Base-by-base conservation (phyloP, 2,888 invertebrate genomes). In the Epistrophe eligans region DNA sequence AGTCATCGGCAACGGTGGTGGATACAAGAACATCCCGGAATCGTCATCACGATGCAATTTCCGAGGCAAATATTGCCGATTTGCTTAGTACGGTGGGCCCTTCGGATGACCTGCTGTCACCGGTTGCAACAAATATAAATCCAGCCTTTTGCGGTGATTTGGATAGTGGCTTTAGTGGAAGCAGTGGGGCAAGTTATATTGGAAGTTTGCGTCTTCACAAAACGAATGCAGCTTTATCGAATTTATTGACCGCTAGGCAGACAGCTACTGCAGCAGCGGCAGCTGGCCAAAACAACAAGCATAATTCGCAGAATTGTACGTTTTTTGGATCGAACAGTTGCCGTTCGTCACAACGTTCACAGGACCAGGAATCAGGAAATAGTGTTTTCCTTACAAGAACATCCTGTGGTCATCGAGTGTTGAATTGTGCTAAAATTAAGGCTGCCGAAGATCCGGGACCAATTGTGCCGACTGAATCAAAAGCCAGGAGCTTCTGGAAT, bases 101-200 rank as follows among this genome's bases (percentile, higher is more conserved):
- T 8, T 89, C 89, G 8, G 90, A 90, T 72, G 96, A 96, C 91
- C 93, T 96, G 89, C 93, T 96, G 90, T 88, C 77, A 28, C 80
- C 84, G 50, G 88, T 88, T 19, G 82, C 88, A 40, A 88, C 89
- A 52, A 89, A 89, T 83, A 90, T 89, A 19, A 90, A 90, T 88
- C 95, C 95, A 66, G 89, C 89, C 24, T 90, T 90, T 91, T 89
- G 92, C 89, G 89, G 90, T 76, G 96, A 96, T 93, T 94, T 96
- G 91, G 97, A 97, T 93, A 96, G 96, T 92, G 97, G 97, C 72
- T 97, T 97, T 92, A 96, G 97, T 93, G 96, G 96, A 90, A 96
- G 96, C 93, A 96, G 96, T 91, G 96, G 96, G 89, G 96, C 96
- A 89, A 97, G 96, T 93, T 96, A 96, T 92, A 95, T 95, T 11